These are phyloP conservation scores for Siniperca scherzeri DNA, from an alignment of 2,797 vertebrate species.

Conservation along the genomic window DNA sequence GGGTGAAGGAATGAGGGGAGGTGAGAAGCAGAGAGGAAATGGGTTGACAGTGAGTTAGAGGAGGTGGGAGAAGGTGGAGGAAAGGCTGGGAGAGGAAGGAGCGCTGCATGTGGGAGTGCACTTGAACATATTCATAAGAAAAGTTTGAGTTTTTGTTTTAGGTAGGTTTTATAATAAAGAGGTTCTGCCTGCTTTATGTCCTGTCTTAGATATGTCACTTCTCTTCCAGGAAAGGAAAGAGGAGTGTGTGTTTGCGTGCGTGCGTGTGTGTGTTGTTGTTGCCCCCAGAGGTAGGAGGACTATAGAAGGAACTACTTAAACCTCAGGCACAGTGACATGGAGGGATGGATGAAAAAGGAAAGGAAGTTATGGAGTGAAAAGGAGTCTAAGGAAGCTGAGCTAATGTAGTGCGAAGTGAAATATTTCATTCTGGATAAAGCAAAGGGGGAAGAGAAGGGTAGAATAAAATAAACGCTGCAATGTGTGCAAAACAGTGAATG, in stretches of 20 bases:
- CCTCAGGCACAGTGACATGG: conserved; percentile 24
- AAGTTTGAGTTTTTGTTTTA: conserved; percentile 43
- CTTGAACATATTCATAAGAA: conserved; percentile 65
- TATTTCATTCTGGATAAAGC: conserved; percentile 40
- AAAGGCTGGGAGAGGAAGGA: conserved; percentile 26
- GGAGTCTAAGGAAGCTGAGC: conserved; percentile 26
- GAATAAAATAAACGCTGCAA: conserved; percentile 30
- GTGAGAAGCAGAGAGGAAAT: conserved; percentile 54
- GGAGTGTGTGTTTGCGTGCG: neutral
- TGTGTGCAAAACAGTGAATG: conserved; percentile 19
- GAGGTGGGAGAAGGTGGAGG: conserved; percentile 45
- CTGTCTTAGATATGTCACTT: conserved; percentile 34
- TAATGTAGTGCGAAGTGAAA: conserved; percentile 50
- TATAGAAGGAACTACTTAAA: conserved; percentile 29
- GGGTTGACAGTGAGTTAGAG: conserved; percentile 52
- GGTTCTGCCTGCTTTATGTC: conserved; percentile 57
- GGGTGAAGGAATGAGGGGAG: conserved; percentile 50
- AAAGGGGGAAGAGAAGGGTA: conserved; percentile 27
- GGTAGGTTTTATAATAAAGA: conserved; percentile 47
- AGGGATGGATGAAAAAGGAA: conserved; percentile 30
- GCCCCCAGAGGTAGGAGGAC: conserved; percentile 25
- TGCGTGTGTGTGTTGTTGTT: neutral
- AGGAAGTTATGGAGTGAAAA: conserved; percentile 26
- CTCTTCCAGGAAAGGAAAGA: conserved; percentile 25
- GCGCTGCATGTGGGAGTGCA: conserved; percentile 36